These are phyloP conservation scores for Melospiza georgiana DNA, from an alignment of 2,113 vertebrate genomes.

Conservation along the genomic window DNA sequence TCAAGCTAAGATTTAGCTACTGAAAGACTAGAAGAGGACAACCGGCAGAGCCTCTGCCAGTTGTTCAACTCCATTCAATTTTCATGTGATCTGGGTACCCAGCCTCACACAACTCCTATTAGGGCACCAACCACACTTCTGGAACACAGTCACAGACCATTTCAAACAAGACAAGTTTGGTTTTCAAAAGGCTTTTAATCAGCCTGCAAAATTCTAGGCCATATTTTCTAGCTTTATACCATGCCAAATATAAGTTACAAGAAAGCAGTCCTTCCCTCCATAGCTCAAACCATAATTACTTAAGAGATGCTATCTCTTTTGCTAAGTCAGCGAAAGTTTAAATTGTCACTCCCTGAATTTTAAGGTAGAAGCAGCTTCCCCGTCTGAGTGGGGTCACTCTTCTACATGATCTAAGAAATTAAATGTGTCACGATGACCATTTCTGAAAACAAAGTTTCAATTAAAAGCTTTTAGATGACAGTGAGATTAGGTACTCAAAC, in stretches of 20 bases:
- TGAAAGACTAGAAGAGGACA: background rate
- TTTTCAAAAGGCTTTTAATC: conserved; percentile 17
- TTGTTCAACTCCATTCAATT: background rate
- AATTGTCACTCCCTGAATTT: background rate
- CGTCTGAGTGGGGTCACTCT: background rate
- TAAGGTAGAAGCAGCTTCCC: background rate
- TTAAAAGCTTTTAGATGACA: background rate
- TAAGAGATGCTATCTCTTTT: background rate
- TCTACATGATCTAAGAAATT: background rate
- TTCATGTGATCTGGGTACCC: background rate
- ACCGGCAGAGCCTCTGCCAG: background rate
- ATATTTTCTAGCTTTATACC: background rate
- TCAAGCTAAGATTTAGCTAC: background rate
- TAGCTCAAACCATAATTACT: background rate
- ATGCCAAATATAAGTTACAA: background rate
- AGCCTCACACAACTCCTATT: background rate
- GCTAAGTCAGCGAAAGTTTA: background rate
- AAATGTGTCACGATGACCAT: background rate
- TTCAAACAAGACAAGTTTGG: background rate
- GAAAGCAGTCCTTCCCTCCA: background rate
- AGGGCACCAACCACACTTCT: background rate
- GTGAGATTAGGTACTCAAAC: background rate
- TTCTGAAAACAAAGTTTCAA: background rate
- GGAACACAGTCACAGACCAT: background rate
- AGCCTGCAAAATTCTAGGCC: background rate